A percentile compares a stretch with the other conserved stretches of the same genome.
Conservation (phyloP, 2,888 invertebrate species). For the Cephus pulcher region DNA sequence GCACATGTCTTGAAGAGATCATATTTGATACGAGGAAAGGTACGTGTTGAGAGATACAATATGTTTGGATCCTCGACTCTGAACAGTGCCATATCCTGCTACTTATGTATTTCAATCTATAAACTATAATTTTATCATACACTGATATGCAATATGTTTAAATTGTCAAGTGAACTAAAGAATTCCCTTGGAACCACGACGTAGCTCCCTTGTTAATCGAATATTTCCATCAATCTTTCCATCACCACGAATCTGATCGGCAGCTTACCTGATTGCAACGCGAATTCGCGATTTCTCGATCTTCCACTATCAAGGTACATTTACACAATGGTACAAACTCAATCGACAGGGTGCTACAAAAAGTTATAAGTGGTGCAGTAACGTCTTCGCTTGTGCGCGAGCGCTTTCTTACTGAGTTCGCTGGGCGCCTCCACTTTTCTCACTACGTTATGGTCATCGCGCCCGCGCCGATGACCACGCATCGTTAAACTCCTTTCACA, state of each 20-base stretch:
- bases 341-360: neutral
- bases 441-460: constrained; percentile 38
- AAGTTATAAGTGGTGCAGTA: constrained; percentile 1
- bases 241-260: neutral
- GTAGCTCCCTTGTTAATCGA: neutral
- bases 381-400: constrained; percentile 61
- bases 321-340: constrained; percentile 4
- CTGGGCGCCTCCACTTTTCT: constrained; percentile 51
- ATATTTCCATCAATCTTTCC: neutral
- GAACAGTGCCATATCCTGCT: neutral
- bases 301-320: constrained; percentile 12
- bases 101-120: neutral
- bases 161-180: neutral
- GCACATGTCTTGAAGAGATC: neutral
- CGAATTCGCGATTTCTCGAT: constrained; percentile 16
- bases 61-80: neutral
- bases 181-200: neutral
- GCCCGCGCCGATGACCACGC: constrained; percentile 33
- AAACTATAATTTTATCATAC: neutral
- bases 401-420: constrained; percentile 60
- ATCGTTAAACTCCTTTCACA: neutral
- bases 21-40: neutral
- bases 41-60: neutral
- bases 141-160: neutral
- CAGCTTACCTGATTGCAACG: constrained; percentile 42